Conservation (phyloP, 2,113 vertebrate genomes). For the Holacanthus passer region DNA sequence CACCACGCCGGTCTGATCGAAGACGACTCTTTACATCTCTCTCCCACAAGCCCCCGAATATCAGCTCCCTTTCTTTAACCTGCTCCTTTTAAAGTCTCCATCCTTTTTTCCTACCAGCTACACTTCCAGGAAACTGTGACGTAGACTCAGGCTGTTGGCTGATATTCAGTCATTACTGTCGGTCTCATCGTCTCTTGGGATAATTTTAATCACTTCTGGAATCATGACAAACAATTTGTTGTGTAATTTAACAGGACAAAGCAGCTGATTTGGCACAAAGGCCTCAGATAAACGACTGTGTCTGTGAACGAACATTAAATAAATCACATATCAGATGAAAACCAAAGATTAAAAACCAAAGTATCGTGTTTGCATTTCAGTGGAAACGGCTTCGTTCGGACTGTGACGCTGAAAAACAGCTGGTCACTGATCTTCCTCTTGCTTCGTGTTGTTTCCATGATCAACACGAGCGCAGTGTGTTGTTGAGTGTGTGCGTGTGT, state of each 20-base stretch:
- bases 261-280: background rate
- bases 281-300: background rate
- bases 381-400: background rate
- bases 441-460: background rate
- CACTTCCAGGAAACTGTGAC: background rate
- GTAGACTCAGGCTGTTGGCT: background rate
- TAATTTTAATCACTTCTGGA: background rate
- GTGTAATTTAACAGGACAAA: background rate
- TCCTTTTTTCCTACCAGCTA: background rate
- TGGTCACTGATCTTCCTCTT: background rate
- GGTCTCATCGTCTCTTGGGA: background rate
- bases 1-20: conserved; percentile 36
- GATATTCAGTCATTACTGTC: background rate
- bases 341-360: background rate
- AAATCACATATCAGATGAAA: too few species aligned
- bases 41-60: background rate
- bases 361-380: background rate
- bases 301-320: too few species aligned
- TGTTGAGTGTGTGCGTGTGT: too few species aligned
- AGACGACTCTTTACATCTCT: conserved; percentile 20
- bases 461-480: too few species aligned
- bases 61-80: background rate
- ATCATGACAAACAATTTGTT: background rate
- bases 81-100: background rate
- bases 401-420: background rate